Evolutionary conservation across 2,113 vertebrate species (phyloP).

Genomic region (Tursiops truncatus): DNA sequence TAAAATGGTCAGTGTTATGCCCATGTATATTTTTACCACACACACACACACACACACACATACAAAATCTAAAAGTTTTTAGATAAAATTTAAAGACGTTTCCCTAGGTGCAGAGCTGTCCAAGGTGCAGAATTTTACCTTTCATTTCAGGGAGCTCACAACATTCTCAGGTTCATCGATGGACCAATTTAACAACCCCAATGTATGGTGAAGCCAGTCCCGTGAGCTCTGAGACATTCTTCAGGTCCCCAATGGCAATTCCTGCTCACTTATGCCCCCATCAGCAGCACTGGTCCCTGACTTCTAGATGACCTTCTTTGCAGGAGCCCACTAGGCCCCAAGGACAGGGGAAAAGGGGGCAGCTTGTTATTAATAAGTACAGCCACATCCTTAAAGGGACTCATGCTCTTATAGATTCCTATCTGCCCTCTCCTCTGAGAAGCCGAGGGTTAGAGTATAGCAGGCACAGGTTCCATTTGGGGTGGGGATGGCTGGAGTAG

Average conservation of each 20-base stretch:
- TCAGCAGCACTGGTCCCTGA: background rate
- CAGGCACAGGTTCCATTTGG: background rate
- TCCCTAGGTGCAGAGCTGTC: background rate
- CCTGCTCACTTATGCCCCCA: background rate
- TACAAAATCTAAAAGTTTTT: background rate
- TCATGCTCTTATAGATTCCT: background rate
- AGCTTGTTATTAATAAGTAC: background rate
- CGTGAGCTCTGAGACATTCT: background rate
- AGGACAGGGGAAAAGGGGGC: background rate
- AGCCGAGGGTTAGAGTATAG: accelerated
- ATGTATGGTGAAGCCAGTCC: background rate
- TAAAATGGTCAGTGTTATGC: background rate
- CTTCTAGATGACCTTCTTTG: background rate
- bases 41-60: background rate
- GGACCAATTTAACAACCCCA: background rate
- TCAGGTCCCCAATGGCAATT: accelerated
- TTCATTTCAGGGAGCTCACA: background rate
- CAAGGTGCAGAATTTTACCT: background rate
- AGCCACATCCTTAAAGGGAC: background rate
- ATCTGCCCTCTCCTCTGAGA: background rate
- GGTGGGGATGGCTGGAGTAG: accelerated
- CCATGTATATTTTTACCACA: background rate
- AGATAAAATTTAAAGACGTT: background rate
- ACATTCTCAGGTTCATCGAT: background rate
- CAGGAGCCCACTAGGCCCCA: background rate